Evolutionary conservation across 2,888 invertebrate species (phyloP), one percentile per base, ranked within the genome.

Genomic region (Aleiodes alternator): DNA sequence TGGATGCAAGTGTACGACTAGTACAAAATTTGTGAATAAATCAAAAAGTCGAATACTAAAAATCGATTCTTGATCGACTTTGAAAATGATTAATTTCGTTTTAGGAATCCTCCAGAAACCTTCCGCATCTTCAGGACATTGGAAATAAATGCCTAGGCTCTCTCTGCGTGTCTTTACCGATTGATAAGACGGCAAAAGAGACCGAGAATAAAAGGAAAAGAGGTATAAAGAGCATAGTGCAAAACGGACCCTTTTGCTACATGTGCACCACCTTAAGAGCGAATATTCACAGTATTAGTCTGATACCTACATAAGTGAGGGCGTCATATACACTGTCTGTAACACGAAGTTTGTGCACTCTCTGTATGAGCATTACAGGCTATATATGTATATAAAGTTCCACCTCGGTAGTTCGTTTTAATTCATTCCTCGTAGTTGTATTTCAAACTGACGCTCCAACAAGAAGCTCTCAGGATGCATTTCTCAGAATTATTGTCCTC

Each of bases 351-450:
- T 43, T 43, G 43, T 43, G 43, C 43, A 43, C 9, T 43, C 43
- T 43, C 43, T 11, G 43, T 11, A 9, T 50, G 61, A 31, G 59
- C n/a, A 70, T 56, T 31, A 50, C 38, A n/a, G 6, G 34, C 53
- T 57, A 48, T 57, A 70, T 43, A 59, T 53, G 59, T 59, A 29
- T 70, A 43, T 57, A 11, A 73, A 43, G 73, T 73, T 76, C 66
- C 76, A 76, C 70, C 71, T 76, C 70, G 73, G 66, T 76, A 70
- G 68, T 38, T 68, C 72, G 64, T 79, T 76, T 76, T 78, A 79
- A 79, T 79, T 76, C 79, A 76, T 76, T 77, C 74, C 48, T 43
- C 55, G 73, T 68, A 61, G 66, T 56, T 38, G 55, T 56, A 70
- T 70, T 55, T 38, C 43, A 34, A 51, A 12, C 34, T n/a, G 31